These are phyloP conservation scores for Epizoanthus illoricatus DNA, from an alignment of 92 coral and sea anemone species.

Conservation along the genomic window DNA sequence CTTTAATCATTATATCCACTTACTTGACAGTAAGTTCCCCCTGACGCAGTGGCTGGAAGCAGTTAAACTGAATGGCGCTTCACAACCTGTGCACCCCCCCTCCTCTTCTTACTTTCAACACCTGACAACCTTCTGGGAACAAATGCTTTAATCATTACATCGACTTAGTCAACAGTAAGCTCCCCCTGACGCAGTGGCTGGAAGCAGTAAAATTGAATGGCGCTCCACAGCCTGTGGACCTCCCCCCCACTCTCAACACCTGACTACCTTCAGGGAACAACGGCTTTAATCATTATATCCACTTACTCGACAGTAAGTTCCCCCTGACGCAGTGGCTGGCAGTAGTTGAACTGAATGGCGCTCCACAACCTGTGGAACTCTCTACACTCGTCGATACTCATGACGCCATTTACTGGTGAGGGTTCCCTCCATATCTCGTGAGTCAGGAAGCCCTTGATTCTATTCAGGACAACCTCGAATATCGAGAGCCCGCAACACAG, in stretches of 20 bases:
- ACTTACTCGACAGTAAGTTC: constrained; percentile 97
- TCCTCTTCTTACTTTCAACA: too few relatives aligned
- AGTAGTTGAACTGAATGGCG: constrained; percentile 94
- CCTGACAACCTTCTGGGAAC: too few relatives aligned
- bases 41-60: too few relatives aligned
- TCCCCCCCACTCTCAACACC: constrained; percentile 29
- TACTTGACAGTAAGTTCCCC: too few relatives aligned
- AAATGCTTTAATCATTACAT: not conserved
- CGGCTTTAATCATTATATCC: not conserved
- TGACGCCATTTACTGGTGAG: constrained; percentile 79
- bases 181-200: constrained; percentile 87
- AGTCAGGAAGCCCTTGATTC: constrained; percentile 72
- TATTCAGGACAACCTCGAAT: constrained; percentile 87
- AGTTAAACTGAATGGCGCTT: too few relatives aligned
- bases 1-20: not conserved
- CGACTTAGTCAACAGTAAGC: constrained; percentile 91
- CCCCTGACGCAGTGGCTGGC: constrained; percentile 85
- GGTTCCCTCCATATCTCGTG: constrained; percentile 87
- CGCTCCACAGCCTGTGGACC: constrained; percentile 97
- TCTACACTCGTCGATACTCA: constrained; percentile 93
- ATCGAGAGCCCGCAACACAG: constrained; percentile 96
- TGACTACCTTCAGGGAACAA: not conserved
- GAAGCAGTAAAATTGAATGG: constrained; percentile 91
- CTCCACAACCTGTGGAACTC: constrained; percentile 98
- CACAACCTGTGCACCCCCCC: too few relatives aligned